A percentile compares a stretch with the other conserved stretches of the same genome.
phyloP scores from a whole-genome alignment of 2,113 vertebrate genomes.

The Chiloscyllium plagiosum region DNA sequence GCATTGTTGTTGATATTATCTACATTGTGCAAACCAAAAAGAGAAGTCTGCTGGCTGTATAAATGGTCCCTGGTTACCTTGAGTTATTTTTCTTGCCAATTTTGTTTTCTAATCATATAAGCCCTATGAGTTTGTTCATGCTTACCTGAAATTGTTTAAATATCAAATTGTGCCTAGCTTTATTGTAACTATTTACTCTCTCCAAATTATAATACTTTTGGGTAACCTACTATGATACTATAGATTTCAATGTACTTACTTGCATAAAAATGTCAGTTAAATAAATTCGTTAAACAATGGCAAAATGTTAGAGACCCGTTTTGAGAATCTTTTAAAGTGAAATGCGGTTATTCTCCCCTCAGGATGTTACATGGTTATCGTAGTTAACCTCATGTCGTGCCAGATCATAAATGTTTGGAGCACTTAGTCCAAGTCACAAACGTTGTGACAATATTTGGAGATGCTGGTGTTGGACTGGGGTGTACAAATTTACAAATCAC shows the following conservation, averaged over 20 bases:
- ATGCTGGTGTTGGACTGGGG: too few species aligned
- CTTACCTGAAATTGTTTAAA: neutral
- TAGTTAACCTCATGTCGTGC: neutral
- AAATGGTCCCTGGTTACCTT: neutral
- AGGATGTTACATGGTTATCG: neutral
- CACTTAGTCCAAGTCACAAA: too few species aligned
- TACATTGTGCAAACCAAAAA: neutral
- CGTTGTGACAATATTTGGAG: too few species aligned
- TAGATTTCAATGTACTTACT: slow-evolving; percentile 1
- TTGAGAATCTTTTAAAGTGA: neutral
- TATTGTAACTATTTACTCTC: neutral
- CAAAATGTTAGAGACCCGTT: neutral
- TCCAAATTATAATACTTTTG: neutral
- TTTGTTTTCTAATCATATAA: neutral
- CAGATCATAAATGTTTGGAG: neutral
- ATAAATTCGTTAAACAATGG: neutral
- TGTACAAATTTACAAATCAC: too few species aligned
- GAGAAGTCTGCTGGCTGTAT: neutral
- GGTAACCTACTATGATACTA: neutral
- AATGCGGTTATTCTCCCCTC: neutral
- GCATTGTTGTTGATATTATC: neutral
- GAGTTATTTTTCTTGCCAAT: neutral
- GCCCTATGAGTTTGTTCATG: neutral
- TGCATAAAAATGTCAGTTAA: neutral
- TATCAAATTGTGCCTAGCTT: neutral